Conservation (phyloP, 1,140 invertebrate genomes). For the Acarapis woodi region DNA sequence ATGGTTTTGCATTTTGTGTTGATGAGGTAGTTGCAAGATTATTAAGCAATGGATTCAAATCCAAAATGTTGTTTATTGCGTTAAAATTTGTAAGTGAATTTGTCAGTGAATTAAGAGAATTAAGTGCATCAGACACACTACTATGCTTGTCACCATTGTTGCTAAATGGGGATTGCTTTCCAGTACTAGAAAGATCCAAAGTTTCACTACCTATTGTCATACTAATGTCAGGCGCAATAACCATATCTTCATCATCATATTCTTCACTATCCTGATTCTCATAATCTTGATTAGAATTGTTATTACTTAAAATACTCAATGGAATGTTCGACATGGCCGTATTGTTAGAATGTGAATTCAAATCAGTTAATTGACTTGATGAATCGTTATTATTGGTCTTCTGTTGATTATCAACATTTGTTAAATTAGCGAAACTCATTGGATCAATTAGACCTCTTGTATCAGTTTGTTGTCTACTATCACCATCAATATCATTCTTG, state of each 20-base stretch:
- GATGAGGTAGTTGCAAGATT: background rate
- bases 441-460: no score
- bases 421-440: background rate
- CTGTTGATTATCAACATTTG: slow-evolving; percentile 2
- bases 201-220: slow-evolving; percentile 10
- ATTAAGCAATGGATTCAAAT: slow-evolving; percentile 10
- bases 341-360: no score
- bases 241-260: slow-evolving; percentile 9
- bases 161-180: background rate
- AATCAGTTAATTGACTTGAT: slow-evolving; percentile 10
- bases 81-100: no score
- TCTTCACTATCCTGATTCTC: slow-evolving; percentile 4
- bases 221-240: slow-evolving; percentile 11
- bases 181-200: slow-evolving; percentile 11
- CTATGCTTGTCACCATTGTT: no score
- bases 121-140: no score
- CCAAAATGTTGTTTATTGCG: no score
- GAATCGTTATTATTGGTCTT: slow-evolving; percentile 4
- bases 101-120: no score
- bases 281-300: slow-evolving; percentile 4
- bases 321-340: no score
- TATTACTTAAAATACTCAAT: no score
- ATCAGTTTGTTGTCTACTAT: background rate
- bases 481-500: slow-evolving; percentile 4
- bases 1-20: slow-evolving; percentile 12